phyloP scores from a whole-genome alignment of 2,113 vertebrate species.

The Amazona vittata region DNA sequence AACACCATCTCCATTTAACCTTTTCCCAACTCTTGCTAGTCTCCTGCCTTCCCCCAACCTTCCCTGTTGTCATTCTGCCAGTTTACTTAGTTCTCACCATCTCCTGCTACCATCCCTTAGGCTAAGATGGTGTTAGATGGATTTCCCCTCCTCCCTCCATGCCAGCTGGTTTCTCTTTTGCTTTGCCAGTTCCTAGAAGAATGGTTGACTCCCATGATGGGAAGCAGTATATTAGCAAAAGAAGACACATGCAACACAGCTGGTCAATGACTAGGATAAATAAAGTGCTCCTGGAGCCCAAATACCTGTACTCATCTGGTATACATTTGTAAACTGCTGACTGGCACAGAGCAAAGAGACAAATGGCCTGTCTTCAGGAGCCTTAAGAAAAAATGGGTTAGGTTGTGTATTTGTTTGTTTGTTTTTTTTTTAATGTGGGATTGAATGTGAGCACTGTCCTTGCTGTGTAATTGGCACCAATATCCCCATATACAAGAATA shows the following conservation, averaged over 20 bases:
- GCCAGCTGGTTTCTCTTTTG: neutral
- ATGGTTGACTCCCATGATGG: neutral
- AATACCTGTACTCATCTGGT: neutral
- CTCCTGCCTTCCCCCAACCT: neutral
- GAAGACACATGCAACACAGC: neutral
- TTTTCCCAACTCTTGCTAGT: neutral
- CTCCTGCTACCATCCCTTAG: neutral
- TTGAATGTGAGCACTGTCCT: neutral
- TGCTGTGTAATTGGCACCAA: neutral
- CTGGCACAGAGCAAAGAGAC: neutral
- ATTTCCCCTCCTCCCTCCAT: neutral
- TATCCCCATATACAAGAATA: neutral
- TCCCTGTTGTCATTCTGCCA: neutral
- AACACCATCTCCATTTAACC: neutral
- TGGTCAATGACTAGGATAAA: neutral
- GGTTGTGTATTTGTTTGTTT: neutral
- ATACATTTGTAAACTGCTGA: neutral
- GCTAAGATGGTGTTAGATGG: neutral
- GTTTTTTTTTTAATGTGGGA: fast-evolving
- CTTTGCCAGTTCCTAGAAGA: neutral
- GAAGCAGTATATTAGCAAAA: neutral
- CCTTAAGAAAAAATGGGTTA: fast-evolving
- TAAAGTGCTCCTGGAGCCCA: neutral
- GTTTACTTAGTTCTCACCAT: neutral
- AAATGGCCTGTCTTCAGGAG: neutral